Percentiles rank a stretch among this genome's conserved stretches.
Conservation (phyloP, 2,113 vertebrate genomes). For the Cephalopterus ornatus region DNA sequence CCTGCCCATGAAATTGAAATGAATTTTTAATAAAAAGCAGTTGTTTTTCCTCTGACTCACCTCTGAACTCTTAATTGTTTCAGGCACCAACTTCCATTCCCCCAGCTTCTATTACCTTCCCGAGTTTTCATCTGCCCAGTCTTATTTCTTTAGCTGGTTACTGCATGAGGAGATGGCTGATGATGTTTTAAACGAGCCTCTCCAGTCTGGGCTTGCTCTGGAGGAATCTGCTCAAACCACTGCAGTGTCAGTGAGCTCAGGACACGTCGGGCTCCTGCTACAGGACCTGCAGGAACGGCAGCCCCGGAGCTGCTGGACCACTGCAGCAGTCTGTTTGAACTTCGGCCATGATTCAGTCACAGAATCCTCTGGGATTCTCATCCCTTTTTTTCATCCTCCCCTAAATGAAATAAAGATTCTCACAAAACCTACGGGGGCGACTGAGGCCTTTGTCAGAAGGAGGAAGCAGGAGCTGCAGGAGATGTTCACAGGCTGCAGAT, state of each 20-base stretch:
- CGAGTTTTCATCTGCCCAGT: slow-evolving; percentile 37
- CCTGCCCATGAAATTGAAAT: slow-evolving; percentile 51
- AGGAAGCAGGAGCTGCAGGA: not conserved
- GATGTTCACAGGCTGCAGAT: not conserved
- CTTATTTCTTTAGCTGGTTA: slow-evolving; percentile 15
- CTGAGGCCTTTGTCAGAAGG: not conserved
- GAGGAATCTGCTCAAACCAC: not conserved
- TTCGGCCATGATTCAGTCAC: not conserved
- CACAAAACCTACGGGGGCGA: not conserved
- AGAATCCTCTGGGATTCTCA: not conserved
- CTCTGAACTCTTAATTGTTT: slow-evolving; percentile 66
- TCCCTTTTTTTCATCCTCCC: not conserved
- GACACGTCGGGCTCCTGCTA: not conserved
- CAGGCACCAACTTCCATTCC: slow-evolving; percentile 44
- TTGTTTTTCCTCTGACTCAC: slow-evolving; percentile 59
- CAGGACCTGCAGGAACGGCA: not conserved
- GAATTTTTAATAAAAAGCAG: slow-evolving; percentile 65
- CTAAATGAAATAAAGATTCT: not conserved
- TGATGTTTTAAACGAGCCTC: not conserved
- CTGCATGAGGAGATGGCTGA: slow-evolving; percentile 33
- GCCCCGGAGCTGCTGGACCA: not conserved
- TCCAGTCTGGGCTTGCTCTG: slow-evolving; percentile 35
- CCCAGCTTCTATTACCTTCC: slow-evolving; percentile 45
- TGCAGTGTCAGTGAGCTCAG: not conserved
- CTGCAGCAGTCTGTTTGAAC: not conserved